phyloP scores from a whole-genome alignment of 2,113 vertebrate genomes.

The Mormyrus iriodes region DNA sequence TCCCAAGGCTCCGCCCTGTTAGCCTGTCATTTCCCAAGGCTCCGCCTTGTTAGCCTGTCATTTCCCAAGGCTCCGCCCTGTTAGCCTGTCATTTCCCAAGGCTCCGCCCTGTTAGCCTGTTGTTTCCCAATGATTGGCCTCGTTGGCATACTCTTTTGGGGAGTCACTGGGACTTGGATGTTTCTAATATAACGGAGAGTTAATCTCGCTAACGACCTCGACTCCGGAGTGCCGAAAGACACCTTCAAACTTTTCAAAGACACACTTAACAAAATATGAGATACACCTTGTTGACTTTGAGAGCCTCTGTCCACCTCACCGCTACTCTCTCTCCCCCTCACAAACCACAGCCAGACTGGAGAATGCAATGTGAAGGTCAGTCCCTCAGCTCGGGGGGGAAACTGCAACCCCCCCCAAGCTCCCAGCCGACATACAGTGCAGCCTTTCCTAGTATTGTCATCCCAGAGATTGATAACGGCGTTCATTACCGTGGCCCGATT shows the following conservation, averaged over 20 bases:
- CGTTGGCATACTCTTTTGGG: neutral
- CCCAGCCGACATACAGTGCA: conserved; percentile 74
- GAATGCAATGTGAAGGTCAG: conserved; percentile 40
- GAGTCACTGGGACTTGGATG: neutral
- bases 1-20: neutral
- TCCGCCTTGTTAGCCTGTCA: too few relatives aligned
- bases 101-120: too few relatives aligned
- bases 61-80: too few relatives aligned
- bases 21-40: neutral
- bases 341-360: conserved; percentile 34
- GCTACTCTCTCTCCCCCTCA: conserved; percentile 43
- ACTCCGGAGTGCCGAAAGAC: neutral
- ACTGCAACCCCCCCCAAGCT: conserved; percentile 65
- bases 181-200: neutral
- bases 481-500: conserved; percentile 82
- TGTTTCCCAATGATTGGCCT: neutral
- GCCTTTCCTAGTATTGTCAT: conserved; percentile 92
- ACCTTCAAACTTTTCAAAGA: conserved; percentile 10
- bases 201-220: neutral
- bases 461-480: conserved; percentile 81
- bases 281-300: neutral
- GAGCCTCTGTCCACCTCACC: neutral
- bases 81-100: too few relatives aligned
- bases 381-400: conserved; percentile 61
- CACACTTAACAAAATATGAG: neutral